A percentile compares a stretch with the other conserved stretches of the same genome.
Conservation (phyloP, 2,888 invertebrate genomes). For the Uloborus plumipes region DNA sequence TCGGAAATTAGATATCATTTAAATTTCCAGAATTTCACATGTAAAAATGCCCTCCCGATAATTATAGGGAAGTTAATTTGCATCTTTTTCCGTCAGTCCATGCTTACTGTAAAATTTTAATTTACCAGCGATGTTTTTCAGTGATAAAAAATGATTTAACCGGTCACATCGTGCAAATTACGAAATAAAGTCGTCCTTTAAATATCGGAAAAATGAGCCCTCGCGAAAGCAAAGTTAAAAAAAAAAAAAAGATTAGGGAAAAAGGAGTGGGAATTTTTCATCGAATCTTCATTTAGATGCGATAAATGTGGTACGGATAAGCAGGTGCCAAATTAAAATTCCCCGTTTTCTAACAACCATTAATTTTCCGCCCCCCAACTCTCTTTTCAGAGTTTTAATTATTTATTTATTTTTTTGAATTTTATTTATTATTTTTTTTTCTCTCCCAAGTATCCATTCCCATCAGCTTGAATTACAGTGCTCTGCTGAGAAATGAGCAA, state of each 20-base stretch:
- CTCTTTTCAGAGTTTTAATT: slow-evolving; percentile 32
- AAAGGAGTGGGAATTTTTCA: slow-evolving; percentile 39
- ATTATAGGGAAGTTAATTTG: slow-evolving; percentile 15
- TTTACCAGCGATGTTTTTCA: neutral
- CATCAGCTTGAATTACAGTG: slow-evolving; percentile 36
- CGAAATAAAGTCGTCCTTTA: slow-evolving; percentile 24
- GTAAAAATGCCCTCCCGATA: neutral
- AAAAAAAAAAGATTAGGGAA: slow-evolving; percentile 18
- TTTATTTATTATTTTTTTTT: neutral
- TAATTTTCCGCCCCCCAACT: slow-evolving; percentile 19
- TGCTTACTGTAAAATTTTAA: slow-evolving; percentile 1
- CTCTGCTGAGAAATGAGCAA: neutral
- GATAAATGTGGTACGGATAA: slow-evolving; percentile 48
- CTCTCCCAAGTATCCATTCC: slow-evolving; percentile 26
- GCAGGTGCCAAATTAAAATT: slow-evolving; percentile 52
- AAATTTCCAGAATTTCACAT: neutral
- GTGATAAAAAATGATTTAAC: neutral
- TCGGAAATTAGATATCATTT: slow-evolving; percentile 27
- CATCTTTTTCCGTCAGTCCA: neutral
- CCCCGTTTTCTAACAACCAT: slow-evolving; percentile 40
- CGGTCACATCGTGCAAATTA: slow-evolving; percentile 11
- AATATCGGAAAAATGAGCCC: slow-evolving; percentile 47
- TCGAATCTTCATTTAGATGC: slow-evolving; percentile 53
- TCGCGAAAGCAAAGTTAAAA: neutral
- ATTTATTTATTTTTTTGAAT: slow-evolving; percentile 24